Evolutionary conservation across 2,113 vertebrate species (phyloP).

Genomic region (Daphoenositta chrysoptera): DNA sequence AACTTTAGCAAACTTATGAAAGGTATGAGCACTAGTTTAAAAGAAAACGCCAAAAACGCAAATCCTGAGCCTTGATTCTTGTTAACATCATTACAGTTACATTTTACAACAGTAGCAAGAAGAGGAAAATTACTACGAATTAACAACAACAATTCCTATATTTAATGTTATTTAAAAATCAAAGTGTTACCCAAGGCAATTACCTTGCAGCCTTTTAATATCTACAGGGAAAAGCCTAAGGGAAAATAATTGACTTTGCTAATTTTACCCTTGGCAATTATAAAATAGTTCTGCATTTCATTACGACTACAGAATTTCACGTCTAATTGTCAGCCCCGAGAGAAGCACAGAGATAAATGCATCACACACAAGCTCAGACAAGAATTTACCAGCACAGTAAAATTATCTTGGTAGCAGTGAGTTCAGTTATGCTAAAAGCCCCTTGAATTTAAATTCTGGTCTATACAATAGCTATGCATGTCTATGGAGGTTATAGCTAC

Average conservation of each 20-base stretch:
- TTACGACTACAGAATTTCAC: constrained; percentile 67
- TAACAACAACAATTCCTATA: constrained; percentile 72
- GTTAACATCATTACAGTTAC: constrained; percentile 1
- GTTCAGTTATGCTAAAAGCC: constrained; percentile 8
- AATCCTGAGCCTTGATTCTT: neutral
- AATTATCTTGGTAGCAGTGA: constrained; percentile 37
- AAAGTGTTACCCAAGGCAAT: constrained; percentile 80
- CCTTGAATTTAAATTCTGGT: constrained; percentile 22
- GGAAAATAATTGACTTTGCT: constrained; percentile 82
- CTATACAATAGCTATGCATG: neutral
- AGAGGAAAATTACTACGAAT: constrained; percentile 66
- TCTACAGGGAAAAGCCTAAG: constrained; percentile 78
- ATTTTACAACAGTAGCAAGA: constrained; percentile 39
- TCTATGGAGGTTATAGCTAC: neutral
- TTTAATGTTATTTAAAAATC: constrained; percentile 79
- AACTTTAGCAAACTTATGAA: constrained; percentile 11
- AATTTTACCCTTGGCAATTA: constrained; percentile 82
- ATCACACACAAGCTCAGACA: constrained; percentile 58
- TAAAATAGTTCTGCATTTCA: constrained; percentile 79
- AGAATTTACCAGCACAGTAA: constrained; percentile 57
- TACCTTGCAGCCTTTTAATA: constrained; percentile 74
- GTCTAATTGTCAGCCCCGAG: constrained; percentile 69
- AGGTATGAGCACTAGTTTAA: neutral
- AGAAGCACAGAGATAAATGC: constrained; percentile 65
- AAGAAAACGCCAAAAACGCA: neutral